Percentiles rank a stretch among this genome's conserved stretches.
phyloP scores from a whole-genome alignment of 1,140 invertebrate genomes.

The Cotesia typhae region DNA sequence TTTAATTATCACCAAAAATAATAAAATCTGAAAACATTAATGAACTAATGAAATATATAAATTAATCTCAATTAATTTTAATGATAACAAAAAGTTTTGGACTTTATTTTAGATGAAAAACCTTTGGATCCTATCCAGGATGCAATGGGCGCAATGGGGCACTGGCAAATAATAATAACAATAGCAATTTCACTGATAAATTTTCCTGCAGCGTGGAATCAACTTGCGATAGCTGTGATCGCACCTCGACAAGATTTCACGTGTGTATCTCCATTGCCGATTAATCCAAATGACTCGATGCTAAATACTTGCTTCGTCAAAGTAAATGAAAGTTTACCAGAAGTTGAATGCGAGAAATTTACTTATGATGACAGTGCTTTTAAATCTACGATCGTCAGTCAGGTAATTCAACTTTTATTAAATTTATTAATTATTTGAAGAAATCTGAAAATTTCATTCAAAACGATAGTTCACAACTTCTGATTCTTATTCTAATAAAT shows the following conservation, averaged over 20 bases:
- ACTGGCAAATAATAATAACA: constrained; percentile 71
- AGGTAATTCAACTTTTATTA: constrained; percentile 57
- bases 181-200: constrained; percentile 73
- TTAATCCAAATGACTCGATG: constrained; percentile 35
- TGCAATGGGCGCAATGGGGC: constrained; percentile 69
- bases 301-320: neutral
- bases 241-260: constrained; percentile 71
- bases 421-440: constrained; percentile 7
- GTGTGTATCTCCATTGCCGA: constrained; percentile 60
- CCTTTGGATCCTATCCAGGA: constrained; percentile 47
- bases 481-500: too few relatives aligned
- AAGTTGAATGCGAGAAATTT: constrained; percentile 66
- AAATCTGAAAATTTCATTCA: neutral
- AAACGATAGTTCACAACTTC: neutral
- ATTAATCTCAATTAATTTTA: too few relatives aligned
- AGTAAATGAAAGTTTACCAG: constrained; percentile 40
- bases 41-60: too few relatives aligned
- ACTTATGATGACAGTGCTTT: constrained; percentile 74
- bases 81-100: too few relatives aligned
- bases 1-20: too few relatives aligned
- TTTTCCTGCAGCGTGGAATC: constrained; percentile 74
- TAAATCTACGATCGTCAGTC: constrained; percentile 74
- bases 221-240: constrained; percentile 73
- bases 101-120: constrained; percentile 44
- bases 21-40: too few relatives aligned